A percentile compares a stretch with the other conserved stretches of the same genome.
Conservation (phyloP, 2,888 invertebrate genomes). For the Dione juno region DNA sequence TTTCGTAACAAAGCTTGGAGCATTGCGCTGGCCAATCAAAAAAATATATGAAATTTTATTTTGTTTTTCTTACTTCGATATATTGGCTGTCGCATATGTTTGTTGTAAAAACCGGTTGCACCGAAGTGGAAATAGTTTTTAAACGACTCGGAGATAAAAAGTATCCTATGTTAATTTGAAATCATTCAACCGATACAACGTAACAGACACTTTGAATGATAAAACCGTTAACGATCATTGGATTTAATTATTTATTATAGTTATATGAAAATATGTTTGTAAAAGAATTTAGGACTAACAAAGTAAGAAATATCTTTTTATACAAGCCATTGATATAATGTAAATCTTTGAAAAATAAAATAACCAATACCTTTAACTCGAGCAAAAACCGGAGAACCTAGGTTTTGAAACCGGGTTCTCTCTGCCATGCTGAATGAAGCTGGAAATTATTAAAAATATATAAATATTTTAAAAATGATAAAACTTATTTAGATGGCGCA, state of each 20-base stretch:
- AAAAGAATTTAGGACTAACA: neutral
- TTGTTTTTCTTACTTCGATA: conserved; percentile 10
- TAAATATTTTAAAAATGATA: too few relatives aligned
- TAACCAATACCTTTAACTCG: too few relatives aligned
- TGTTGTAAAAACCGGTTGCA: conserved; percentile 19
- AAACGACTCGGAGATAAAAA: conserved; percentile 24
- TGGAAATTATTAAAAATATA: too few relatives aligned
- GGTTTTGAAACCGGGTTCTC: too few relatives aligned
- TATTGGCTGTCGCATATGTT: conserved; percentile 16
- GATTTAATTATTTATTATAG: neutral
- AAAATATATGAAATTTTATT: conserved; percentile 1
- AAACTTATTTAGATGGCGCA: too few relatives aligned
- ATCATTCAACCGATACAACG: conserved; percentile 15
- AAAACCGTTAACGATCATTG: conserved; percentile 9
- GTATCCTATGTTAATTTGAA: conserved; percentile 23
- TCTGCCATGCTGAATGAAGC: too few relatives aligned
- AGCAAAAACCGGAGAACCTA: too few relatives aligned
- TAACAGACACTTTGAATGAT: conserved; percentile 13
- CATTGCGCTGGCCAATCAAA: neutral
- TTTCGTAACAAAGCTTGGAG: too few relatives aligned
- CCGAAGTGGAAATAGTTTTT: conserved; percentile 24
- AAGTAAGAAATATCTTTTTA: neutral
- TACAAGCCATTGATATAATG: neutral
- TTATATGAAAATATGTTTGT: neutral
- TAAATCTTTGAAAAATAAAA: neutral